Evolutionary conservation across 2,113 vertebrate species (phyloP).

Genomic region (Empidonax alnorum): DNA sequence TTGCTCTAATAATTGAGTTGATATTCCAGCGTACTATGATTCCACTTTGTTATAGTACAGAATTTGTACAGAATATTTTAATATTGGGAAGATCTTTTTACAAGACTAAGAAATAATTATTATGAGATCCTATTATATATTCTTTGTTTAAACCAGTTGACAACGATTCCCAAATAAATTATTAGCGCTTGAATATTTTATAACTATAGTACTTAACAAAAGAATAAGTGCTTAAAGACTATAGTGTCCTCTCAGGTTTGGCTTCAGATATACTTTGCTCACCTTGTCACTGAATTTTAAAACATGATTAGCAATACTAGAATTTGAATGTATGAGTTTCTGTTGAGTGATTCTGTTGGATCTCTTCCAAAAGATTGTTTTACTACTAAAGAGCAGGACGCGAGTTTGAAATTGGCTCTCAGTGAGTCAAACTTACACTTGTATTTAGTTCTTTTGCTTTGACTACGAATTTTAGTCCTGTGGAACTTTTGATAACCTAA

Average conservation of each 20-base stretch:
- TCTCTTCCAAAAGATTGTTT: slow-evolving; percentile 56
- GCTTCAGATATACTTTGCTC: slow-evolving; percentile 22
- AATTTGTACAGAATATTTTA: not conserved
- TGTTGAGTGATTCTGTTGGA: slow-evolving; percentile 7
- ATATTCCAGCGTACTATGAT: not conserved
- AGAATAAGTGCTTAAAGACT: slow-evolving; percentile 42
- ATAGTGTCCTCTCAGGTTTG: slow-evolving; percentile 12
- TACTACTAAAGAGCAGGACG: slow-evolving; percentile 26
- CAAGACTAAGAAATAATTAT: not conserved
- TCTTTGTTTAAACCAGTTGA: slow-evolving; percentile 32
- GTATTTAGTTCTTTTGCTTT: slow-evolving; percentile 30
- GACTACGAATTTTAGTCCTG: slow-evolving; percentile 60
- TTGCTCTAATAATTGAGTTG: not conserved
- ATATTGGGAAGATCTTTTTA: not conserved
- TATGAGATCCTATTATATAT: not conserved
- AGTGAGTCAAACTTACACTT: not conserved
- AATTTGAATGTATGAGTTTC: slow-evolving; percentile 32
- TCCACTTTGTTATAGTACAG: not conserved
- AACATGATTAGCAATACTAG: slow-evolving; percentile 16
- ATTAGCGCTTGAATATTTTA: slow-evolving; percentile 32
- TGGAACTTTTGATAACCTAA: slow-evolving; percentile 46
- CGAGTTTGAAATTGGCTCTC: slow-evolving; percentile 29
- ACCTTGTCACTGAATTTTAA: slow-evolving; percentile 61
- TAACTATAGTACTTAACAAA: slow-evolving; percentile 25
- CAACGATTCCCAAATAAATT: slow-evolving; percentile 36